Evolutionary conservation across 2,797 vertebrate species (phyloP).

Genomic region (Leucoraja ocellata): DNA sequence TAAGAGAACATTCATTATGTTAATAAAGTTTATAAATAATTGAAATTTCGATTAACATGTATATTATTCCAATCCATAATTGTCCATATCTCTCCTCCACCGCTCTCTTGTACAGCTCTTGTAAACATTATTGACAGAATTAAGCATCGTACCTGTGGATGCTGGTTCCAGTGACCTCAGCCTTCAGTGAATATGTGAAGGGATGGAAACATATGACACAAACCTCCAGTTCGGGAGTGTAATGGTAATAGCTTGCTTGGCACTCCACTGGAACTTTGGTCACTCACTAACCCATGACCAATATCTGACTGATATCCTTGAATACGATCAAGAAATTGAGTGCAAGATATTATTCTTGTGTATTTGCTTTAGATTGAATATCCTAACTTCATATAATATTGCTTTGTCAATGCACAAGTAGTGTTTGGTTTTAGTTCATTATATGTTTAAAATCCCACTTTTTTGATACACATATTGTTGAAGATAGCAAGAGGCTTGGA

Average conservation of each 20-base stretch:
- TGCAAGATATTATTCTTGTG: background rate
- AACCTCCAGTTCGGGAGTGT: background rate
- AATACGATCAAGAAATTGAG: background rate
- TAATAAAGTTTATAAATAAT: slow-evolving; percentile 10
- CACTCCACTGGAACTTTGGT: background rate
- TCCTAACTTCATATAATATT: background rate
- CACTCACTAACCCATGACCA: background rate
- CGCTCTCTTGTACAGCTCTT: background rate
- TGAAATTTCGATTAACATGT: background rate
- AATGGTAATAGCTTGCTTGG: background rate
- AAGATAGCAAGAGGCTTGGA: background rate
- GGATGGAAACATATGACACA: background rate
- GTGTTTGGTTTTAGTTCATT: background rate
- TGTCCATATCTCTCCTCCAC: background rate
- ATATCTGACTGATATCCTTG: background rate
- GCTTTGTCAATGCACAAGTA: no score
- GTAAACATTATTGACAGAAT: background rate
- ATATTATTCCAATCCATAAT: background rate
- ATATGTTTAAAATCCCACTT: background rate
- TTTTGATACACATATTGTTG: background rate
- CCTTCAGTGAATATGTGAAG: background rate
- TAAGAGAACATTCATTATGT: background rate
- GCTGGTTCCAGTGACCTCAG: background rate
- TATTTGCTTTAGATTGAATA: background rate
- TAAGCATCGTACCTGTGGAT: background rate